phyloP scores from a whole-genome alignment of 2,113 vertebrate genomes.

The Thymallus thymallus region DNA sequence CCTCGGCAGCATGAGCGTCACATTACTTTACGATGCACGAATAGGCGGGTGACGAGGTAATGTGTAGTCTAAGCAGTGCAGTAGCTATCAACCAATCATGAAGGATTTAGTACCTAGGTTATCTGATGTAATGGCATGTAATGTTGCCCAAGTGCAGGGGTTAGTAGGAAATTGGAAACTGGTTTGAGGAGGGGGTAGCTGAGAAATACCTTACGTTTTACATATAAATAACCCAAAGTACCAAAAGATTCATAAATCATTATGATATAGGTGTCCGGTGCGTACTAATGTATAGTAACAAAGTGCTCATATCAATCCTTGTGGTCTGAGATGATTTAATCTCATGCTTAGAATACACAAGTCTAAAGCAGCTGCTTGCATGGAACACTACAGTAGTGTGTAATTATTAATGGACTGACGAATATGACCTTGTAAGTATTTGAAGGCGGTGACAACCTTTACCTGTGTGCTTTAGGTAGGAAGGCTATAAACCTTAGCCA shows the following conservation, averaged over 20 bases:
- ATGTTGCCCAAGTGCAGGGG: no score
- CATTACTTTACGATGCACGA: neutral
- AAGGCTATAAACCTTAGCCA: no score
- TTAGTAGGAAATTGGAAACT: neutral
- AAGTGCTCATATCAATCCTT: neutral
- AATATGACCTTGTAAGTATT: no score
- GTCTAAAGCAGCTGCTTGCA: neutral
- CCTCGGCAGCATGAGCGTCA: no score
- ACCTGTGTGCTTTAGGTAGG: no score
- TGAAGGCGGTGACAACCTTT: no score
- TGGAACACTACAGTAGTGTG: neutral
- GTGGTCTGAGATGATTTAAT: neutral
- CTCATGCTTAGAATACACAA: neutral
- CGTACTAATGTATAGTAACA: neutral
- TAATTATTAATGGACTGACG: no score
- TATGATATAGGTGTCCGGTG: no score
- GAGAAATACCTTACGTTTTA: neutral
- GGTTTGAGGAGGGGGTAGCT: neutral
- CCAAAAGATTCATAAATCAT: no score
- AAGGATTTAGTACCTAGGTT: slow-evolving; percentile 1
- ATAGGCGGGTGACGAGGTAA: neutral
- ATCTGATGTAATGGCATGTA: neutral
- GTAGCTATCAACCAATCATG: neutral
- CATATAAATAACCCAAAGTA: no score
- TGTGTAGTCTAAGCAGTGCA: slow-evolving; percentile 3